Evolutionary conservation across 2,888 invertebrate species (phyloP), one percentile per base, ranked within the genome.

Genomic region (Chydorus sphaericus): DNA sequence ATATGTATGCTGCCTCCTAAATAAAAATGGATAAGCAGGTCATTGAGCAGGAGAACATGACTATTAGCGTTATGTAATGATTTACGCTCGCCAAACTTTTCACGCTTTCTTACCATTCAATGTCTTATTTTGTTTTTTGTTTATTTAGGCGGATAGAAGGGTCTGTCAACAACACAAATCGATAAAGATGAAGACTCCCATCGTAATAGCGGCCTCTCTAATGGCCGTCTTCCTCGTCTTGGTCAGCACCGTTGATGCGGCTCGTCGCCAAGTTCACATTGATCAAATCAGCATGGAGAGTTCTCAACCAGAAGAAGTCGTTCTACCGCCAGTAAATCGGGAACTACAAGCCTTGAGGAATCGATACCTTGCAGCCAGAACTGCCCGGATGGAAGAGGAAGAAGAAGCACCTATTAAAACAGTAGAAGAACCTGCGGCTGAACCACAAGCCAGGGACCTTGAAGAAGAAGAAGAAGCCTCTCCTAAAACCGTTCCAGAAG

Each of bases 231-330:
- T 44, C 44, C 26, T 44, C 44, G 23, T 44, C 26, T 7, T 44
- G 23, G 23, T n/a, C n/a, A n/a, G 8, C 44, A 23, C 18, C 23
- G 44, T n/a, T n/a, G 44, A 23, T 2, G 11, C 26, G 44, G 26
- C 44, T 23, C 39, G 39, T 39, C 39, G n/a, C n/a, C 36, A 26
- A 14, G 52, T 52, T 26, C 37, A 55, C 36, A 26, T 38, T 14
- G 55, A 55, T 20, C 55, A 55, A 33, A 55, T 55, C 33, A 55
- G 48, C 29, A 55, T 48, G 49, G 55, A 55, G 26, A 55, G 39
- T 18, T n/a, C 26, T n/a, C n/a, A n/a, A n/a, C 48, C 48, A n/a
- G n/a, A n/a, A 26, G 55, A 36, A 49, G 48, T 31, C 16, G 36
- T 49, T 11, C 49, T 33, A 48, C 52, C 52, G 2, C 23, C 33